Base-by-base conservation (phyloP, 1,140 invertebrate genomes). In the Hetaerina americana region DNA sequence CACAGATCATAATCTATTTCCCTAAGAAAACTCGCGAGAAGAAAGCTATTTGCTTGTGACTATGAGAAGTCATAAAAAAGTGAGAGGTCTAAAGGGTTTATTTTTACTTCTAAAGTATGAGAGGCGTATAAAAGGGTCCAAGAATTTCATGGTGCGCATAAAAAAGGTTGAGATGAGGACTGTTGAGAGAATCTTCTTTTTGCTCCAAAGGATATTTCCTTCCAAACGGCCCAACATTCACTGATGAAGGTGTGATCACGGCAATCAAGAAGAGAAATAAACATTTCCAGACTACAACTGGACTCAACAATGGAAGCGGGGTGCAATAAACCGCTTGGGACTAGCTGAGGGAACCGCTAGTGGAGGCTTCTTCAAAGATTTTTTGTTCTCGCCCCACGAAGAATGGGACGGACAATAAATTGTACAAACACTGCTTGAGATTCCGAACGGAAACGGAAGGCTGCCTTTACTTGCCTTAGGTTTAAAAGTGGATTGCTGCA, bases 401-500 rank as follows among this genome's bases (percentile, higher is more conserved):
- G 40, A 57, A 57, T 18, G 15, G 40, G 15, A 40, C 6, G 31
- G 18, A 40, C 31, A 57, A 71, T 71, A 71, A 71, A 71, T 71
- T 71, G 28, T 57, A n/a, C 40, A 57, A 57, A 57, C 40, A 57
- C 2, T 57, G 40, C 40, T 57, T 57, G 22, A 57, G 22, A 57
- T 57, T 18, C 40, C 40, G 40, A 40, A 18, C 6, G 31, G 31
- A 40, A n/a, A n/a, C n/a, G n/a, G n/a, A n/a, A n/a, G n/a, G n/a
- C n/a, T n/a, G n/a, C n/a, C n/a, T n/a, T n/a, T n/a, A n/a, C n/a
- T n/a, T n/a, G n/a, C n/a, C n/a, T n/a, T n/a, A n/a, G n/a, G n/a
- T n/a, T n/a, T n/a, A n/a, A n/a, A n/a, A n/a, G n/a, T n/a, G n/a
- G n/a, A n/a, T n/a, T n/a, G n/a, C n/a, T n/a, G n/a, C n/a, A n/a